phyloP scores from a whole-genome alignment of 2,888 invertebrate species.

The Pinctada fucata region DNA sequence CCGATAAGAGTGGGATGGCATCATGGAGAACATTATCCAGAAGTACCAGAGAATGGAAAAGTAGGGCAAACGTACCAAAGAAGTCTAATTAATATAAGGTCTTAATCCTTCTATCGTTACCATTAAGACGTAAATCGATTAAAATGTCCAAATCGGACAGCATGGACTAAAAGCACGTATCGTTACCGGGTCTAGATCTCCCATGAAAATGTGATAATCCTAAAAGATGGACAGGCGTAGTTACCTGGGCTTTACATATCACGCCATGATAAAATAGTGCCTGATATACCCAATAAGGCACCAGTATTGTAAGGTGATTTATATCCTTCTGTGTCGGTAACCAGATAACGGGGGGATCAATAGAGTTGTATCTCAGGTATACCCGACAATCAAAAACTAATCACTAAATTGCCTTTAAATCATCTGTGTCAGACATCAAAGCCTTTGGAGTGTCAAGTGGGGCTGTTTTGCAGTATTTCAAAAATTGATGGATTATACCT shows the following conservation, averaged over 20 bases:
- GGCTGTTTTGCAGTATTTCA: slow-evolving; percentile 18
- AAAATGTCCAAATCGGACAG: not conserved
- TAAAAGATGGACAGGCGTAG: not conserved
- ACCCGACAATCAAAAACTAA: slow-evolving; percentile 32
- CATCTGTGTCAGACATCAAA: slow-evolving; percentile 44
- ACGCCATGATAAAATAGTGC: not conserved
- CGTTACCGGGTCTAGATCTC: not conserved
- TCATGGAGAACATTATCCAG: no score
- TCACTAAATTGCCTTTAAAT: slow-evolving; percentile 45
- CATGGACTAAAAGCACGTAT: not conserved
- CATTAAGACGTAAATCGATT: not conserved
- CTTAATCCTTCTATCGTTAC: no score
- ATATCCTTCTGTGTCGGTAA: not conserved
- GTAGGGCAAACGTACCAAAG: no score
- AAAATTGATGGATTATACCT: slow-evolving; percentile 36
- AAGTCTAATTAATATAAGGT: no score
- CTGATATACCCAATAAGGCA: not conserved
- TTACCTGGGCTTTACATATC: slow-evolving; percentile 11
- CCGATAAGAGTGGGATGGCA: no score
- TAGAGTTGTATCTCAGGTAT: slow-evolving; percentile 16
- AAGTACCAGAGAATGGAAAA: no score
- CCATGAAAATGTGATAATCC: not conserved
- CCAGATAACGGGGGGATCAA: slow-evolving; percentile 8
- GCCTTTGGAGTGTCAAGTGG: slow-evolving; percentile 31
- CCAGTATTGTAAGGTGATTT: slow-evolving; percentile 1